Percentiles rank a stretch among this genome's conserved stretches.
Evolutionary conservation across 2,797 vertebrate species (phyloP).

Genomic region (Pempheris klunzingeri): DNA sequence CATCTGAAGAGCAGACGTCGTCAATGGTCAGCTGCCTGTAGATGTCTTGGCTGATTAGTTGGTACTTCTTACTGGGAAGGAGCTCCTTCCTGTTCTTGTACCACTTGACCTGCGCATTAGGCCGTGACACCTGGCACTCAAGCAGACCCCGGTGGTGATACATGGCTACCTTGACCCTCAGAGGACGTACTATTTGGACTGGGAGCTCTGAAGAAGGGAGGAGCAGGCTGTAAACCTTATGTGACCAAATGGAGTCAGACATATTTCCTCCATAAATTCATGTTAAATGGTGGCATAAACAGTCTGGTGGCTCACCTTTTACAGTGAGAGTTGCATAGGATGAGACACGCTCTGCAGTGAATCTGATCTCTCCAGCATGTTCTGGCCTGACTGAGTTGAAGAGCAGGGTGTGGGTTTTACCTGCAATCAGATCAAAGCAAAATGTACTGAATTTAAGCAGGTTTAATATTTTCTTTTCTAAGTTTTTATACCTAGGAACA

Average conservation of each 20-base stretch:
- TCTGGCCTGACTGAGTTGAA: slow-evolving; percentile 88
- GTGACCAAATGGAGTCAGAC: not conserved
- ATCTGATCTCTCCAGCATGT: slow-evolving; percentile 92
- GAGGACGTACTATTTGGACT: slow-evolving; percentile 90
- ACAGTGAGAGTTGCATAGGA: slow-evolving; percentile 90
- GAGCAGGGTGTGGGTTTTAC: slow-evolving; percentile 86
- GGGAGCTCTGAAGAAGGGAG: slow-evolving; percentile 88
- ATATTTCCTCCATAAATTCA: not conserved
- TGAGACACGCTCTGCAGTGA: slow-evolving; percentile 92
- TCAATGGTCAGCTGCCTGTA: slow-evolving; percentile 95
- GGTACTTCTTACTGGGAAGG: slow-evolving; percentile 85
- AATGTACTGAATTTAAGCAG: not conserved
- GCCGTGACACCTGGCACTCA: slow-evolving; percentile 95
- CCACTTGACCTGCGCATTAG: slow-evolving; percentile 92
- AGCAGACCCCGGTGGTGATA: slow-evolving; percentile 92
- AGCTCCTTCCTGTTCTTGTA: slow-evolving; percentile 89
- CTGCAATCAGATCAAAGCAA: slow-evolving; percentile 76
- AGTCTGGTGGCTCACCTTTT: slow-evolving; percentile 83
- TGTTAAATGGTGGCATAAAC: not conserved
- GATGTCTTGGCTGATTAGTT: slow-evolving; percentile 90
- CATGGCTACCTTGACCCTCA: slow-evolving; percentile 95
- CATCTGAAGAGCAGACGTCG: slow-evolving; percentile 90
- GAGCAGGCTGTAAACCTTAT: not conserved
- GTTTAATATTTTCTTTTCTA: not conserved
- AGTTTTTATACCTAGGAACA: not conserved